These are phyloP conservation scores for Tetranychus truncatus DNA, from an alignment of 2,888 invertebrate genomes.

Conservation along the genomic window DNA sequence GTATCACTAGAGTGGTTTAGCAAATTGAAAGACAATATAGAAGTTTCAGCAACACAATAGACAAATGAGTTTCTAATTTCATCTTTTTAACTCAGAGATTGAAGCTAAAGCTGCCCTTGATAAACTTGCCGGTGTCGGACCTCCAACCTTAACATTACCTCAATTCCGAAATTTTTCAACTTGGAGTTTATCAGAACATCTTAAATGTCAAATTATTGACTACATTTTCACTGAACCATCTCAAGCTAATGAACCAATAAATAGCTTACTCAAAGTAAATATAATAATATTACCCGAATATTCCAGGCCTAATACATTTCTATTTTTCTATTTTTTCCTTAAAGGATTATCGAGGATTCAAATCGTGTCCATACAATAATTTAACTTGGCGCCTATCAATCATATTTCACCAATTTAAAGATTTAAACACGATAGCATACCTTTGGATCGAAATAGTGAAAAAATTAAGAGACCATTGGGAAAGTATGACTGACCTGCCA, in stretches of 20 bases:
- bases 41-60: background rate
- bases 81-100: background rate
- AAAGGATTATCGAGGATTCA: conserved; percentile 34
- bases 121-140: conserved; percentile 5
- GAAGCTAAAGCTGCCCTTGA: background rate
- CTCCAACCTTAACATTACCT: background rate
- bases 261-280: background rate
- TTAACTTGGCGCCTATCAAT: conserved; percentile 63
- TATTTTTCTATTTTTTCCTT: background rate
- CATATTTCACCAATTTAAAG: conserved; percentile 54
- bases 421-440: conserved; percentile 51
- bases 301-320: too few species aligned
- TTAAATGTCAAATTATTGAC: background rate
- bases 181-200: background rate
- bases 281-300: background rate
- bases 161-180: background rate
- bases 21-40: background rate
- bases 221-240: background rate
- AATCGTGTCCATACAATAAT: conserved; percentile 59
- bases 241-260: background rate
- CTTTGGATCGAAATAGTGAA: conserved; percentile 83
- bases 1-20: background rate
- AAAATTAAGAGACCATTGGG: conserved; percentile 75
- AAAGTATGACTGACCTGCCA: conserved; percentile 34
- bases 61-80: background rate